Evolutionary conservation across 2,888 invertebrate genomes (phyloP), one percentile per base, ranked within the genome.

Genomic region (Stenoptilia bipunctidactyla): DNA sequence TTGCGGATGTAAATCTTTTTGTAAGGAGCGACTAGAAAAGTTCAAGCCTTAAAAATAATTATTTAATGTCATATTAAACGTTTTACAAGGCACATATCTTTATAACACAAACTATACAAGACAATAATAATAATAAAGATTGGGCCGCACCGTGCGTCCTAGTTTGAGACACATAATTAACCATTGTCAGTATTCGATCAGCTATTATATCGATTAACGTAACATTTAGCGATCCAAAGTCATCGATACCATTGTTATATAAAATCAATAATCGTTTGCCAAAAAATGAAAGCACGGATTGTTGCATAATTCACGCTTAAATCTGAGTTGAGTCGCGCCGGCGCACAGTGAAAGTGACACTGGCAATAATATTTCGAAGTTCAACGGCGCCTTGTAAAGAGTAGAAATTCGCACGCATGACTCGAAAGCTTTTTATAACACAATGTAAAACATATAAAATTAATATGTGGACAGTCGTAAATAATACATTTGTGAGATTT

Each of bases 301-400:
- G 49, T 79, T 79, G 53, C 73, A 55, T 72, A 62, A 77, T 12
- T 51, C 44, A n/a, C 44, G 44, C 42, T 46, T 44, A 55, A 20
- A 20, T 20, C 20, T 20, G 20, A 20, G 20, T 8, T 5, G 8
- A 20, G 8, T 20, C 20, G 20, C 20, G 20, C 20, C 3, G 20
- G 20, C 45, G 49, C 47, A n/a, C 55, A 74, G 79, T 74, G 76
- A 77, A 79, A 79, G 77, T 75, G 65, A 40, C 54, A 44, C 50
- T 56, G 51, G 5, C 25, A 50, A 55, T 58, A 58, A 52, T 51
- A 54, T 56, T 61, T 55, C 50, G 51, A 50, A 61, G 67, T 63
- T 64, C 62, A 56, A 53, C 49, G 61, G 56, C 53, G 4, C 12
- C 8, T 20, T 20, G 20, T 8, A 20, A 20, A 20, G n/a, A n/a